Base-by-base conservation (phyloP, 2,113 vertebrate genomes). In the Pandion haliaetus region DNA sequence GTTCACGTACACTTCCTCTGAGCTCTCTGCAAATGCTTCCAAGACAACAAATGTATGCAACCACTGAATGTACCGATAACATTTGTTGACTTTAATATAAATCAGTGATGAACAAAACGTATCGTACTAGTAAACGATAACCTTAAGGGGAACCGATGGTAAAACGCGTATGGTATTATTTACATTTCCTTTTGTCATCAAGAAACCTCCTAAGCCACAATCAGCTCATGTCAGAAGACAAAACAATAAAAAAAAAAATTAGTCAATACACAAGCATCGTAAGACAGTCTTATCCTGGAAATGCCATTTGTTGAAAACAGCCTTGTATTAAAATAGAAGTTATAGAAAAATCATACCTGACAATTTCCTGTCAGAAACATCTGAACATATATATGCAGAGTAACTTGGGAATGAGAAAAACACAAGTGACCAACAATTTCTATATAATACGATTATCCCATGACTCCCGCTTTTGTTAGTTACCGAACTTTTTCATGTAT, bases 121-220 rank as follows among this genome's bases (percentile, higher is more conserved):
- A 83, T 93, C 88, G 94, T 93, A 91, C 86, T 98, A 98, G 94
- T 95, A 98, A 95, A 95, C 93, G 89, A 97, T 65, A 97, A 97
- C 69, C 92, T 90, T 96, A 97, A 95, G 90, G 97, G 97, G 94
- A 97, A 94, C 82, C 72, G 95, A 93, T 95, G 97, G 94, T 90
- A 98, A 98, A 98, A 98, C 97, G 97, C 85, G 34, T 93, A 93
- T 91, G 90, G 95, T 93, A 95, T 96, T 98, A 98, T 98, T 98
- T 98, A 98, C 96, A 97, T 92, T 98, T 94, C 86, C 63, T 97
- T 97, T 95, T 97, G 95, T 89, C 88, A 70, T 97, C 94, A 97
- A 96, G 94, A 98, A 96, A 97, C 91, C 94, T 97, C 97, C 97
- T 97, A 98, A 97, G 96, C 86, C 97, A 98, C 92, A 91, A 95